Base-by-base conservation (phyloP, 1,140 invertebrate genomes). In the Hesperophylax magnus region DNA sequence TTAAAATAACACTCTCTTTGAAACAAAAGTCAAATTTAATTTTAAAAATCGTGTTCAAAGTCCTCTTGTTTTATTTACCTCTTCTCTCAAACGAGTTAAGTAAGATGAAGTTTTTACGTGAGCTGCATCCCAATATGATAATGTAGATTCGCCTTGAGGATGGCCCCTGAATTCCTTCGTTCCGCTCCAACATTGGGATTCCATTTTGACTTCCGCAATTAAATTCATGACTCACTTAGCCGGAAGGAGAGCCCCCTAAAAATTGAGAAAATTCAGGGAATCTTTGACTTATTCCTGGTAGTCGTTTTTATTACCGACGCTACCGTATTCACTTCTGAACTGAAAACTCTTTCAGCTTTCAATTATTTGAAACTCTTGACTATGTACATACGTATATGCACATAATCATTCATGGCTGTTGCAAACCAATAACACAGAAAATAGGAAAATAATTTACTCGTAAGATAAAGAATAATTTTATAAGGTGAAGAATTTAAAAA, bases 191-290 rank as follows among this genome's bases (percentile, higher is more conserved):
- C 20, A 14, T 27, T 17, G 24, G 61, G 24, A 31, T 11, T 65
- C 61, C 61, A 65, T 65, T 65, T 65, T 24, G 61, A 65, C 24
- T 65, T 65, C 61, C 61, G 61, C 61, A 65, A 65, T 65, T 65
- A 65, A 65, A 65, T 65, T 65, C 61, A 65, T 65, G 61, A 65
- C 61, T 65, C 61, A 65, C 61, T 65, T 31, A 3, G 61, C 20
- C 24, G 24, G 24, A 65, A 65, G 61, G 3, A 31, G 24, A 65
- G 61, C 61, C 61, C 17, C 24, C 61, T 24, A 22, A 17, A 27
- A 65, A 65, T 24, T 27, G 20, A 65, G 24, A 17, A 31, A 58
- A 20, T 58, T 58, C 56, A 20, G n/a, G 6, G n/a, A 58, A 8
- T 2, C n/a, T 22, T 58, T 58, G 22, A 58, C 56, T 22, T 58